These are phyloP conservation scores for Gorsachius goisagi DNA, from an alignment of 2,113 vertebrate species.

Conservation along the genomic window DNA sequence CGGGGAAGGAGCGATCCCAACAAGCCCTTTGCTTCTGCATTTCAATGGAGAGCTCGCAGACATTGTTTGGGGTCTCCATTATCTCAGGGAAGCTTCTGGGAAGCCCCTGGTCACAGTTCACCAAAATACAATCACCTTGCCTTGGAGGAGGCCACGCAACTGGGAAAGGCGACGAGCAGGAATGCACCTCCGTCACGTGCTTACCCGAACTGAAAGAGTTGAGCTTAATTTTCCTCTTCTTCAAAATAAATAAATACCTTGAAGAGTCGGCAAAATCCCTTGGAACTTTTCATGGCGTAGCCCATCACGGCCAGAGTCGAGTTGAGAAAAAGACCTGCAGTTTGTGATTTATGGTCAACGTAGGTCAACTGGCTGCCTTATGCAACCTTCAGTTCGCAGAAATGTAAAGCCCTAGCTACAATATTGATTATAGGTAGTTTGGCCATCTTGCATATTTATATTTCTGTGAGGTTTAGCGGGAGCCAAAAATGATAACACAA, in stretches of 20 bases:
- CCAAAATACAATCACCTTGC: background rate
- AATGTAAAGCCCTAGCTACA: background rate
- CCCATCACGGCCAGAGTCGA: rapidly evolving
- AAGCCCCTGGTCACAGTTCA: background rate
- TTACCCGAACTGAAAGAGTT: no score
- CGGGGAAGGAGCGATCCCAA: background rate
- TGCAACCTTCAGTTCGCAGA: rapidly evolving
- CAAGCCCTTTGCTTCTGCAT: background rate
- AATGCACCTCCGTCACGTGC: no score
- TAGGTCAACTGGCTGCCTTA: background rate
- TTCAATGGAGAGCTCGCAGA: background rate
- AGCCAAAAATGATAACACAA: background rate
- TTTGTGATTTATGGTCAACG: background rate
- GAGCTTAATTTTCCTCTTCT: no score
- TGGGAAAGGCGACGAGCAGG: background rate
- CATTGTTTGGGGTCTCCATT: rapidly evolving
- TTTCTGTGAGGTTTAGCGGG: background rate
- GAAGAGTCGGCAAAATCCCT: no score
- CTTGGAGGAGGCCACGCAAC: background rate
- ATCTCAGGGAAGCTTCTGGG: background rate
- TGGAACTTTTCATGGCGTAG: no score
- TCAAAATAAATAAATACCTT: no score
- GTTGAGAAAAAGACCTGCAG: background rate
- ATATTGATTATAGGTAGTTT: background rate
- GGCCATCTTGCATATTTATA: background rate